phyloP scores from a whole-genome alignment of 2,797 vertebrate genomes.

The Galago senegalensis region DNA sequence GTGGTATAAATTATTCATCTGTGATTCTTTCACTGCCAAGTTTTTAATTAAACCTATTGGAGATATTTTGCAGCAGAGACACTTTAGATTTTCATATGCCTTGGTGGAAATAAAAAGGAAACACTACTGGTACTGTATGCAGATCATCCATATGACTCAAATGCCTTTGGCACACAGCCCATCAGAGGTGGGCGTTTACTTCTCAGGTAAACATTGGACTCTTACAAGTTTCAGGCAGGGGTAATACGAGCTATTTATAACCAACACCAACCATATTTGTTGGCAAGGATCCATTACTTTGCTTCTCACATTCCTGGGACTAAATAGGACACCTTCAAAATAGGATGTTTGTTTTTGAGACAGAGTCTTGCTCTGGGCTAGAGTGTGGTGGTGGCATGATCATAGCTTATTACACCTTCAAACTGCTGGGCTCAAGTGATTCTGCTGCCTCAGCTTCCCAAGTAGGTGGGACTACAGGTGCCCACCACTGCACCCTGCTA shows the following conservation, averaged over 20 bases:
- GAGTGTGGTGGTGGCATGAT: too few species aligned
- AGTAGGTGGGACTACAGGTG: too few species aligned
- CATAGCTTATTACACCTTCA: too few species aligned
- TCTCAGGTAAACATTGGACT: not conserved
- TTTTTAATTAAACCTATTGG: not conserved
- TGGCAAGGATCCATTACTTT: not conserved
- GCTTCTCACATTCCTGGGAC: not conserved
- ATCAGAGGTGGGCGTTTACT: not conserved
- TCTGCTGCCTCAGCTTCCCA: too few species aligned
- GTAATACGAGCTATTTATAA: not conserved
- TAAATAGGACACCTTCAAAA: not conserved
- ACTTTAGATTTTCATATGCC: not conserved
- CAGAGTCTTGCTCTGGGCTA: too few species aligned
- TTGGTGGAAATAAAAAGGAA: not conserved
- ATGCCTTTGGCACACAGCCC: not conserved
- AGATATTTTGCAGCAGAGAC: not conserved
- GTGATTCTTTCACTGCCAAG: not conserved
- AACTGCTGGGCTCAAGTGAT: too few species aligned
- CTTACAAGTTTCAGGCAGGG: not conserved
- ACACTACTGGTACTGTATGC: not conserved
- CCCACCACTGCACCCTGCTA: too few species aligned
- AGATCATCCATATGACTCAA: not conserved
- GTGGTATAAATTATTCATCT: constrained; percentile 20
- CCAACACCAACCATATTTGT: not conserved
- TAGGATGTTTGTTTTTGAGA: too few species aligned